These are phyloP conservation scores for Probosciger aterrimus DNA, from an alignment of 2,113 vertebrate species.

Conservation along the genomic window DNA sequence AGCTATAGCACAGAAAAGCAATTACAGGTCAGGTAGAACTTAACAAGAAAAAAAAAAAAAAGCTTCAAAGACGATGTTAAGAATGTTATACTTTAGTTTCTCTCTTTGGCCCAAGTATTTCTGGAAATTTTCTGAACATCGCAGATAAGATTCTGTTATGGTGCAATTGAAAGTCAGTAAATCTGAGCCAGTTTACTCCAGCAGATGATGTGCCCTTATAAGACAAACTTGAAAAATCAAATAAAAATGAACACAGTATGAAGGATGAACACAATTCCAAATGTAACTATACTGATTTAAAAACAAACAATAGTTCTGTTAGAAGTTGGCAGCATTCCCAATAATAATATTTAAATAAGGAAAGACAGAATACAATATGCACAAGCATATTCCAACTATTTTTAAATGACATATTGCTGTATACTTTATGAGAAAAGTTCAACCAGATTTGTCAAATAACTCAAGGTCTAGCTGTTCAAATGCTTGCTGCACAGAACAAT, in stretches of 20 bases:
- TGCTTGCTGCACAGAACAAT: background rate
- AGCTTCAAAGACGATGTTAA: background rate
- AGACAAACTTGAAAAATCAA: constrained; percentile 24
- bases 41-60: background rate
- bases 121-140: background rate
- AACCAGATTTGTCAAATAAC: constrained; percentile 4
- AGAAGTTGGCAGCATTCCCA: constrained; percentile 39
- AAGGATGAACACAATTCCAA: constrained; percentile 21
- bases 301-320: constrained; percentile 48
- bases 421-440: constrained; percentile 20
- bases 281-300: background rate
- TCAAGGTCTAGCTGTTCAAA: constrained; percentile 12
- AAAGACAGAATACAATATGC: constrained; percentile 34
- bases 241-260: background rate
- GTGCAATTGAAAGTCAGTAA: background rate
- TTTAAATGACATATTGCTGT: constrained; percentile 33
- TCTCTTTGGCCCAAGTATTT: background rate
- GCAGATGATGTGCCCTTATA: constrained; percentile 26
- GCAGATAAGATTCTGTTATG: background rate
- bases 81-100: background rate
- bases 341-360: constrained; percentile 58
- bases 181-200: background rate
- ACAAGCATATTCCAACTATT: constrained; percentile 27
- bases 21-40: background rate
- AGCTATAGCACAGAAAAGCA: background rate